These are phyloP conservation scores for Pemphredon lugubris DNA, from an alignment of 2,888 invertebrate genomes.

Conservation along the genomic window DNA sequence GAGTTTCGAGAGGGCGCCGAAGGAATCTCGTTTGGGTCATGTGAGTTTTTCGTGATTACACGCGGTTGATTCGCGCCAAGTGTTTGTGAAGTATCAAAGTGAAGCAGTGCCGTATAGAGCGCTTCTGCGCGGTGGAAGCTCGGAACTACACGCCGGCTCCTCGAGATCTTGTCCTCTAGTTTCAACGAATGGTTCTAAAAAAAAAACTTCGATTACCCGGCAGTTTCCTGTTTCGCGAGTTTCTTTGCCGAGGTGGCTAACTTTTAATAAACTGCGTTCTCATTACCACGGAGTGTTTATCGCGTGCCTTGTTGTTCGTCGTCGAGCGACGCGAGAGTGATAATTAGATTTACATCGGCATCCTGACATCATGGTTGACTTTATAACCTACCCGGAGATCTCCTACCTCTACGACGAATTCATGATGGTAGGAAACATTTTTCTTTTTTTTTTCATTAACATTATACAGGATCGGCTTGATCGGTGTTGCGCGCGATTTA, in stretches of 20 bases:
- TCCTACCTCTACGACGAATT: slow-evolving; percentile 77
- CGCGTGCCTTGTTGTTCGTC: slow-evolving; percentile 26
- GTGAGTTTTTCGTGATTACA: slow-evolving; percentile 12
- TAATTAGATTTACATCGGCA: slow-evolving; percentile 15
- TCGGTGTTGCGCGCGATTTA: background rate
- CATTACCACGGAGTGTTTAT: background rate
- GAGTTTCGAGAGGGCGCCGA: background rate
- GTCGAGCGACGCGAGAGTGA: slow-evolving; percentile 8
- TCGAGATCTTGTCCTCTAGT: slow-evolving; percentile 12
- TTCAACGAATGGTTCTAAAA: slow-evolving; percentile 18
- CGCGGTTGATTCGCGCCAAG: slow-evolving; percentile 32
- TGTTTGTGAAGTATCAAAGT: slow-evolving; percentile 43
- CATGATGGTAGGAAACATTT: slow-evolving; percentile 66
- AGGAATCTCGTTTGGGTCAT: background rate
- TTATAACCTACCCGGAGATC: slow-evolving; percentile 76
- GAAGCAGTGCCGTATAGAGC: slow-evolving; percentile 27
- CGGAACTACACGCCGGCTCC: slow-evolving; percentile 11
- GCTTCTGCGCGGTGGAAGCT: slow-evolving; percentile 55
- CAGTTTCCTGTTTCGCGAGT: slow-evolving; percentile 6
- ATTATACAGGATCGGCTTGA: background rate
- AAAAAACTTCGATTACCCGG: slow-evolving; percentile 24
- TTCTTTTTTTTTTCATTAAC: slow-evolving; percentile 6
- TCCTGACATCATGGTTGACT: slow-evolving; percentile 75
- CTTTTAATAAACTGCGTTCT: background rate
- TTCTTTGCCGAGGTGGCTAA: background rate